Evolutionary conservation across 2,113 vertebrate genomes (phyloP).

Genomic region (Albula goreensis): DNA sequence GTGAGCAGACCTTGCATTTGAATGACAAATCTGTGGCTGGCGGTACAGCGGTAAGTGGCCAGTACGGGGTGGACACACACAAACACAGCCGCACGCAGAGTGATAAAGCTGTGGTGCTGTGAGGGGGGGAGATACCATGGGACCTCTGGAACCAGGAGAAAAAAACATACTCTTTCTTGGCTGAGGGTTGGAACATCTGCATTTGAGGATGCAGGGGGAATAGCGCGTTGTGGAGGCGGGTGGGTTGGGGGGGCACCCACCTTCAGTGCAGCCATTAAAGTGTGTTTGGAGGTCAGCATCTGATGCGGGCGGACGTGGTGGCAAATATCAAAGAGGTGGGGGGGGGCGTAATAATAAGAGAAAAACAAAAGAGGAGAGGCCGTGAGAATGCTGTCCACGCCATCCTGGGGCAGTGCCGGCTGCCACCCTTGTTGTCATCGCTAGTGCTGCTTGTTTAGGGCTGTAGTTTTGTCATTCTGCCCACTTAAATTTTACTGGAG

Average conservation of each 20-base stretch:
- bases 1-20: neutral
- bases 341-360: constrained; percentile 24
- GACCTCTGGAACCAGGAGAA: neutral
- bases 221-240: constrained; percentile 47
- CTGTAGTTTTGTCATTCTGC: neutral
- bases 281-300: constrained; percentile 54
- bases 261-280: constrained; percentile 38
- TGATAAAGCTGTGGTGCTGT: constrained; percentile 14
- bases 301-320: constrained; percentile 27
- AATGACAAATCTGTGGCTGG: constrained; percentile 17
- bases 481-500: neutral
- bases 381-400: neutral
- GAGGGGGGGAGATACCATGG: neutral
- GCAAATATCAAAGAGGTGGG: constrained; percentile 44
- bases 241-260: constrained; percentile 37
- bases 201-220: constrained; percentile 49
- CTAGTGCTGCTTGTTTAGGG: neutral
- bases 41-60: constrained; percentile 31
- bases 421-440: neutral
- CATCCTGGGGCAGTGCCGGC: neutral
- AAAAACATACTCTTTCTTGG: constrained; percentile 46
- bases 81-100: constrained; percentile 11
- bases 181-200: constrained; percentile 55
- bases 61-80: constrained; percentile 6
- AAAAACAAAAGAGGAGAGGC: constrained; percentile 33